Base-by-base conservation (phyloP, 2,797 vertebrate species). In the Chelon auratus region DNA sequence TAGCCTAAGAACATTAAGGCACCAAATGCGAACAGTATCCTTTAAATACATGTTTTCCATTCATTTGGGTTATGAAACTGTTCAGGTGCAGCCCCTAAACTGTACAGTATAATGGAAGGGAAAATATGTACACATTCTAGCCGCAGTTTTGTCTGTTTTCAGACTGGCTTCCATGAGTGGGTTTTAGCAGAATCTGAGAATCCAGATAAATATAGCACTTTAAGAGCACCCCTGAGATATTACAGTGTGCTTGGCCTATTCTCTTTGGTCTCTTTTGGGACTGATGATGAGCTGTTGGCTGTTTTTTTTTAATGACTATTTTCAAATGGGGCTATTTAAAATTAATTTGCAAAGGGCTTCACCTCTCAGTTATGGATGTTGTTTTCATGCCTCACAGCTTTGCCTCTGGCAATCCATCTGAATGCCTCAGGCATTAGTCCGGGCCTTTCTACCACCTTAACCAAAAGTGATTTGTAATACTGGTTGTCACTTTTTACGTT, bases 361-460 rank as follows among this genome's bases (percentile, higher is more conserved):
- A n/a, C 1, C 0, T 60, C 37, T 61, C 24, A 56, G 45, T 58
- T 36, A 13, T 26, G 17, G 30, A 40, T 37, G 5, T 26, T 48
- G 17, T 62, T 72, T 68, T 68, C 58, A 70, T 53, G 39, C 45
- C 48, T 66, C n/a, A 42, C 39, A 26, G 13, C 54, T 9, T 30
- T 9, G 45, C 62, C 56, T 36, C 15, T 26, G 52, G 57, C 53
- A 48, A 12, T 37, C 47, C 30, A 54, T 17, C 57, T 66, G 30
- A 75, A 36, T 1, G 62, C 58, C 67, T 67, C 18, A 17, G 33
- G 40, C 67, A 20, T 47, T 18, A 43, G 37, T 17, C 14, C 30
- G 52, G 43, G 2, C 40, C 10, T 37, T 1, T 11, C 17, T 12
- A 51, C 26, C 42, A 50, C 20, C 26, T 14, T 54, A 26, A 63